phyloP scores from a whole-genome alignment of 2,888 invertebrate genomes.

The Dichetophora obliterata region DNA sequence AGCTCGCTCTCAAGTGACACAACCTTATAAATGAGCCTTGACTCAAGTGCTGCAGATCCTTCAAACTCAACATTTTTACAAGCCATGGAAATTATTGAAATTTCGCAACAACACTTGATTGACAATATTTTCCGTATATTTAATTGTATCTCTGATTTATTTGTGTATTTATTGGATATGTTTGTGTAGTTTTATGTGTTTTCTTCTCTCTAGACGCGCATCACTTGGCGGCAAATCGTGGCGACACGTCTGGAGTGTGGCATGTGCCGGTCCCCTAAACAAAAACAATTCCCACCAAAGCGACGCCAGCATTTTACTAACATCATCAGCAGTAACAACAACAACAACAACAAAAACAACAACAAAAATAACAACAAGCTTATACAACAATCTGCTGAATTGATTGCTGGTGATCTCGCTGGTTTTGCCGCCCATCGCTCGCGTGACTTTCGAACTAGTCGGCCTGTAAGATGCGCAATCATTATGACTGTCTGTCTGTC shows the following conservation, averaged over 20 bases:
- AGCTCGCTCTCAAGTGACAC: too few relatives aligned
- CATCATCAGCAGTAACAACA: conserved; percentile 47
- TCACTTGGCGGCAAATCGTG: conserved; percentile 63
- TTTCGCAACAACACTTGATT: not conserved
- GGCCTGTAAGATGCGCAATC: not conserved
- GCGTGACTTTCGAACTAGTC: conserved; percentile 20
- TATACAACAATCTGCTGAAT: conserved; percentile 28
- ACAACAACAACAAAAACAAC: conserved; percentile 30
- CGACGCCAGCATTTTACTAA: conserved; percentile 45
- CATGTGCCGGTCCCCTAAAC: conserved; percentile 41
- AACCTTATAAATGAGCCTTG: too few relatives aligned
- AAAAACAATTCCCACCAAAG: conserved; percentile 41
- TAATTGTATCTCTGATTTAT: not conserved
- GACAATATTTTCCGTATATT: not conserved
- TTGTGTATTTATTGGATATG: not conserved
- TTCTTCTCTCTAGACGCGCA: conserved; percentile 34
- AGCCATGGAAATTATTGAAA: not conserved
- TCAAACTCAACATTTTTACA: not conserved
- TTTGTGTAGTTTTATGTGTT: not conserved
- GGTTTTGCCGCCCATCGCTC: conserved; percentile 14
- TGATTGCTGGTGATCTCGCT: conserved; percentile 28
- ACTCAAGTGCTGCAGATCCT: not conserved
- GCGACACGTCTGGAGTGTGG: conserved; percentile 64
- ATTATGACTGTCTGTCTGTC: conserved; percentile 1
- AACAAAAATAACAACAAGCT: conserved; percentile 24